A percentile compares a stretch with the other conserved stretches of the same genome.
phyloP scores from a whole-genome alignment of 2,888 invertebrate genomes.

The Caenorhabditis afra region DNA sequence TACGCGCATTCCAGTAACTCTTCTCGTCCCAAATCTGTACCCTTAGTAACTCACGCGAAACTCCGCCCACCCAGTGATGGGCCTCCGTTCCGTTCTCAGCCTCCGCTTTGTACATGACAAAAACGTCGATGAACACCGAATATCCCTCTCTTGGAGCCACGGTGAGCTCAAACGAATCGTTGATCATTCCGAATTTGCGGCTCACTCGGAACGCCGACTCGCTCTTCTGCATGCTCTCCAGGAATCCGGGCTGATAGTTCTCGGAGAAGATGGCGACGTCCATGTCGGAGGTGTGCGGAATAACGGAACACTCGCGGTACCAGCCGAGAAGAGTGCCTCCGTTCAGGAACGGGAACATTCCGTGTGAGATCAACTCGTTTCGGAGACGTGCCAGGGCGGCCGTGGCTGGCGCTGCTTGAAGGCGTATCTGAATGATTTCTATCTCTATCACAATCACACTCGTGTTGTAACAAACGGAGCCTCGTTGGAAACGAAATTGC shows the following conservation, averaged over 20 bases:
- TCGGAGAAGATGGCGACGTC: conserved; percentile 46
- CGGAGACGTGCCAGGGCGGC: background rate
- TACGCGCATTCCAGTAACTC: too few species aligned
- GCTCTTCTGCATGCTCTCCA: conserved; percentile 20
- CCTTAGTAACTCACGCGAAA: conserved; percentile 4
- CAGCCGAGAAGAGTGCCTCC: conserved; percentile 40
- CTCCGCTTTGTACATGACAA: conserved; percentile 35
- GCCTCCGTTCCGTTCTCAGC: conserved; percentile 1
- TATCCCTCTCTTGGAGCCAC: conserved; percentile 4
- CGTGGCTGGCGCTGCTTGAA: background rate
- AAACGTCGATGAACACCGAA: conserved; percentile 23
- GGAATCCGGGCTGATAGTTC: conserved; percentile 34
- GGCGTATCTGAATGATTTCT: background rate
- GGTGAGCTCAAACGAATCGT: conserved; percentile 37
- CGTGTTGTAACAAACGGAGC: too few species aligned
- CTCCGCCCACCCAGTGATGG: conserved; percentile 19
- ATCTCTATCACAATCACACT: too few species aligned
- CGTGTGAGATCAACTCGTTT: background rate
- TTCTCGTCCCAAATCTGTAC: too few species aligned
- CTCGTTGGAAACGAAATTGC: too few species aligned
- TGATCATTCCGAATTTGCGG: conserved; percentile 46
- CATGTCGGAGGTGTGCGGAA: conserved; percentile 60
- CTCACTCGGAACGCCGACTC: conserved; percentile 25
- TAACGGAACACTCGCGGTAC: conserved; percentile 59
- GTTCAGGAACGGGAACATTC: conserved; percentile 30